Evolutionary conservation across 2,797 vertebrate genomes (phyloP).

Genomic region (Diceros bicornis): DNA sequence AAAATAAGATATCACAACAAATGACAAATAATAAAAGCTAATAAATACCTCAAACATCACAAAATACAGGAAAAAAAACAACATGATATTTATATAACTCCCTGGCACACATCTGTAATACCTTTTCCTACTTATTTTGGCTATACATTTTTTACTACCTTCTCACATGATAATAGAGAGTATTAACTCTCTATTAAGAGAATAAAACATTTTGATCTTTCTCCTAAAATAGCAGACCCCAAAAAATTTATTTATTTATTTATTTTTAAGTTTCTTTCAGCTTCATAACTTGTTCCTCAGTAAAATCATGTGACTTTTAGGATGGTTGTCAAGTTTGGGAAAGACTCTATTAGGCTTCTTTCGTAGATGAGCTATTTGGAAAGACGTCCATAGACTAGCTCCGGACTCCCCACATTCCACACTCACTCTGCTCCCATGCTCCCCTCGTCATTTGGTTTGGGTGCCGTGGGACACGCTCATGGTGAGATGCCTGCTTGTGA

Average conservation of each 20-base stretch:
- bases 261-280: constrained; percentile 13
- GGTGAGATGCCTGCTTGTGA: not conserved
- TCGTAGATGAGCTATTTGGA: not conserved
- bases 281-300: not conserved
- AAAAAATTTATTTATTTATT: not conserved
- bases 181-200: constrained; percentile 4
- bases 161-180: not conserved
- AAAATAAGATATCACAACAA: constrained; percentile 52
- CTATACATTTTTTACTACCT: not conserved
- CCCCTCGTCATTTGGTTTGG: not conserved
- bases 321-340: not conserved
- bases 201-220: constrained; percentile 7
- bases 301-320: not conserved
- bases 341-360: not conserved
- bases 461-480: not conserved
- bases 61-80: not conserved
- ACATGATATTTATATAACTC: not conserved
- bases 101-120: not conserved
- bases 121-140: not conserved
- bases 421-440: not conserved
- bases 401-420: not conserved
- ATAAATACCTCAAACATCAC: not conserved
- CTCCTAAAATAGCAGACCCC: not conserved
- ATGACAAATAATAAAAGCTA: constrained; percentile 47
- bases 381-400: not conserved